These are phyloP conservation scores for Nansenia antarctica DNA, from an alignment of 2,113 vertebrate species.

Conservation along the genomic window DNA sequence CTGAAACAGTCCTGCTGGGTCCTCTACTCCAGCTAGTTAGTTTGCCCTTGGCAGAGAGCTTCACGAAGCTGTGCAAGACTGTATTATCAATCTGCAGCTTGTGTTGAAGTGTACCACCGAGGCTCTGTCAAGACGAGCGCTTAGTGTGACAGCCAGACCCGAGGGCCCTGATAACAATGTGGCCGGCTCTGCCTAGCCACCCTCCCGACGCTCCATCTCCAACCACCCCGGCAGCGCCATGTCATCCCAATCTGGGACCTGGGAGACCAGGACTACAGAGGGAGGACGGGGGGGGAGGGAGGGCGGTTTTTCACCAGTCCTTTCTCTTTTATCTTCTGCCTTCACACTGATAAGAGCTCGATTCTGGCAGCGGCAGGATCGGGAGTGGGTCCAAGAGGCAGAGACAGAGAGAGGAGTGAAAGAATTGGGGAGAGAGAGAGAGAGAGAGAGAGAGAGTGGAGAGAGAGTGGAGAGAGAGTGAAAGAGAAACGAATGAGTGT, in stretches of 20 bases:
- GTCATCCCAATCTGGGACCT: not conserved
- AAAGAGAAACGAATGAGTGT: conserved; percentile 6
- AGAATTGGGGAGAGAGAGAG: not conserved
- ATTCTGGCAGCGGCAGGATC: conserved; percentile 37
- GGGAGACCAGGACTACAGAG: not conserved
- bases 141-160: not conserved
- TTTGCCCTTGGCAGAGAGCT: not conserved
- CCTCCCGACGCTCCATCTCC: not conserved
- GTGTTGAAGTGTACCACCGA: not conserved
- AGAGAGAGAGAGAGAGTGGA: conserved; percentile 13
- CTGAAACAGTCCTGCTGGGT: not conserved
- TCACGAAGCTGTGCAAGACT: not conserved
- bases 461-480: not conserved
- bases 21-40: not conserved
- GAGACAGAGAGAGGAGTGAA: conserved; percentile 6
- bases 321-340: conserved; percentile 47
- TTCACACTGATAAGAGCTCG: conserved; percentile 40
- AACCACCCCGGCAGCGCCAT: not conserved
- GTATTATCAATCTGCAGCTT: not conserved
- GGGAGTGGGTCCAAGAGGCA: conserved; percentile 28
- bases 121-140: not conserved
- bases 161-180: not conserved
- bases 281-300: not conserved
- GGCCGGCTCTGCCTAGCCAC: not conserved
- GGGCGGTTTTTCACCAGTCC: not conserved